These are phyloP conservation scores for Antheraea yamamai DNA, from an alignment of 2,888 invertebrate species.

Conservation along the genomic window DNA sequence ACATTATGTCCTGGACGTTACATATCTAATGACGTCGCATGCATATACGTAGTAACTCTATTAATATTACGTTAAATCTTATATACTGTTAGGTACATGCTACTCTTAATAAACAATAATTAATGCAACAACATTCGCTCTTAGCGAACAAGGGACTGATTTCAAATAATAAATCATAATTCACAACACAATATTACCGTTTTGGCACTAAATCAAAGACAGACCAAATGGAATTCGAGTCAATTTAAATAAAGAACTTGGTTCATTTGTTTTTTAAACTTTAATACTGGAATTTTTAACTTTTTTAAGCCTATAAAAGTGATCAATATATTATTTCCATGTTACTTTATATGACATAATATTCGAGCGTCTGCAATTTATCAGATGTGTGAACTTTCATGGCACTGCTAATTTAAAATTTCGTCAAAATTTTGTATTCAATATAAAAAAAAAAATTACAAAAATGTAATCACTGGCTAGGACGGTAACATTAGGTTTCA, in stretches of 20 bases:
- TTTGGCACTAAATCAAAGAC: constrained; percentile 58
- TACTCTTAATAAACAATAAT: constrained; percentile 44
- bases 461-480: constrained; percentile 62
- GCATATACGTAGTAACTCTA: constrained; percentile 51
- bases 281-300: neutral
- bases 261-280: neutral
- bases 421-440: neutral
- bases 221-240: constrained; percentile 23
- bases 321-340: neutral
- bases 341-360: constrained; percentile 24
- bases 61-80: constrained; percentile 54
- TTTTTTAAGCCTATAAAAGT: neutral
- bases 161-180: constrained; percentile 43
- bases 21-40: constrained; percentile 55
- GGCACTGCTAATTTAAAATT: constrained; percentile 35
- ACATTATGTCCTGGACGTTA: constrained; percentile 65
- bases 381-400: constrained; percentile 36
- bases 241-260: constrained; percentile 28
- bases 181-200: constrained; percentile 60
- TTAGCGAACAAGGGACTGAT: constrained; percentile 56
- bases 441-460: constrained; percentile 10
- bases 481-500: constrained; percentile 62
- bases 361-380: constrained; percentile 43
- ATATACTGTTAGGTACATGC: constrained; percentile 36
- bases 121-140: constrained; percentile 63